phyloP scores from a whole-genome alignment of 2,797 vertebrate genomes.

The Acanthornis magna region DNA sequence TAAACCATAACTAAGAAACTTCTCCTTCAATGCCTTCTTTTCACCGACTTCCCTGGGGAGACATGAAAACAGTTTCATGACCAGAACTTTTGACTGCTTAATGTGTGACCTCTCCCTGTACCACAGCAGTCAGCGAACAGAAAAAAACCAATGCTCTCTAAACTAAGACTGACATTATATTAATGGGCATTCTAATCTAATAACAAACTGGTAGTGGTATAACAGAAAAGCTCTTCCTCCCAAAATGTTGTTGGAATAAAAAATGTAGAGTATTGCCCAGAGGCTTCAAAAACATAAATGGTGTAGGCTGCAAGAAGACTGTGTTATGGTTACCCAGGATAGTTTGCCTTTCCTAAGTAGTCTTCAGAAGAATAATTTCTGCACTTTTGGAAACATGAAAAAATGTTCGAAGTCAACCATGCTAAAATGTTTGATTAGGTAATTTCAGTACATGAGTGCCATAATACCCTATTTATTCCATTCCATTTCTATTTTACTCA shows the following conservation, averaged over 20 bases:
- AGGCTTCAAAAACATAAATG: not conserved
- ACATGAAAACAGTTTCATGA: not conserved
- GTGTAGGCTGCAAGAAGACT: not conserved
- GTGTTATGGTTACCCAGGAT: not conserved
- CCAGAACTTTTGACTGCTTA: not conserved
- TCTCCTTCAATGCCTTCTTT: not conserved
- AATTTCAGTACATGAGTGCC: not conserved
- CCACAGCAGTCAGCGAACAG: not conserved
- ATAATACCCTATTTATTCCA: not conserved
- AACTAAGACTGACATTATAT: not conserved
- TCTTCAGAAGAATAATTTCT: not conserved
- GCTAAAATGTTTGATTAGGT: not conserved
- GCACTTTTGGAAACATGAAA: not conserved
- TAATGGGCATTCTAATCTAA: not conserved
- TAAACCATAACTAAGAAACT: not conserved
- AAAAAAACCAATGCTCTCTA: not conserved
- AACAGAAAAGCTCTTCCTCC: not conserved
- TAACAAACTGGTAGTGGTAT: not conserved
- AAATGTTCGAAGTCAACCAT: not conserved
- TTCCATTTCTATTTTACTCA: not conserved
- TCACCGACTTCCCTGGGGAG: not conserved
- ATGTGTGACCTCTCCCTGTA: not conserved
- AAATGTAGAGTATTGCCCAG: not conserved
- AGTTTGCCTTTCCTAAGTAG: not conserved
- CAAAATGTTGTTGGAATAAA: not conserved